Conservation (phyloP, 2,888 invertebrate species). For the Aleiodes leptofemur region DNA sequence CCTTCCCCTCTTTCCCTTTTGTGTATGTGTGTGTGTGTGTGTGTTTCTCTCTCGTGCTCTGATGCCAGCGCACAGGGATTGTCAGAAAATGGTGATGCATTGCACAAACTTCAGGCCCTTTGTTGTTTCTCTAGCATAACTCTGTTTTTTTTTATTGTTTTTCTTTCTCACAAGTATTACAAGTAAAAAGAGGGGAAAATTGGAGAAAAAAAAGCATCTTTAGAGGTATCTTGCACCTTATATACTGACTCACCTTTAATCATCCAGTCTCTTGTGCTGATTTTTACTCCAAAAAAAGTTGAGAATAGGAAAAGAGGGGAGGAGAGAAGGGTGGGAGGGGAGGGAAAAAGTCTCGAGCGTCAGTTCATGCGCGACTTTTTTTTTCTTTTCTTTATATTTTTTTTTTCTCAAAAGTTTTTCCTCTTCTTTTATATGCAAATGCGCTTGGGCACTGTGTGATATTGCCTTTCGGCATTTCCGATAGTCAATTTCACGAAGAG, state of each 20-base stretch:
- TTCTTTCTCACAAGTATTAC: too few species aligned
- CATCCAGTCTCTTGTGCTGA: too few species aligned
- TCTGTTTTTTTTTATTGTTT: conserved; percentile 37
- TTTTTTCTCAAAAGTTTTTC: conserved; percentile 3
- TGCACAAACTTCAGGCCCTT: conserved; percentile 61
- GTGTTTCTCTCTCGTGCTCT: conserved; percentile 43
- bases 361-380: conserved; percentile 18
- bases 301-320: too few species aligned
- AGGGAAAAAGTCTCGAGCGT: conserved; percentile 24
- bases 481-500: neutral
- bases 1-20: conserved; percentile 44
- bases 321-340: neutral
- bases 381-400: neutral
- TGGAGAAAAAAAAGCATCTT: too few species aligned
- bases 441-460: neutral
- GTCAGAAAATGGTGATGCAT: conserved; percentile 69
- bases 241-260: too few species aligned
- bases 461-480: too few species aligned
- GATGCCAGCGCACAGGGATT: conserved; percentile 57
- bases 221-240: too few species aligned
- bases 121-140: conserved; percentile 56
- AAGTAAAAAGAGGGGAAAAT: too few species aligned
- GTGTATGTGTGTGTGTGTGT: conserved; percentile 23
- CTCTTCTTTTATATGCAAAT: neutral
- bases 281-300: neutral